A percentile compares a stretch with the other conserved stretches of the same genome.
Evolutionary conservation across 1,140 invertebrate genomes (phyloP).

Genomic region (Thaumatotibia leucotreta): DNA sequence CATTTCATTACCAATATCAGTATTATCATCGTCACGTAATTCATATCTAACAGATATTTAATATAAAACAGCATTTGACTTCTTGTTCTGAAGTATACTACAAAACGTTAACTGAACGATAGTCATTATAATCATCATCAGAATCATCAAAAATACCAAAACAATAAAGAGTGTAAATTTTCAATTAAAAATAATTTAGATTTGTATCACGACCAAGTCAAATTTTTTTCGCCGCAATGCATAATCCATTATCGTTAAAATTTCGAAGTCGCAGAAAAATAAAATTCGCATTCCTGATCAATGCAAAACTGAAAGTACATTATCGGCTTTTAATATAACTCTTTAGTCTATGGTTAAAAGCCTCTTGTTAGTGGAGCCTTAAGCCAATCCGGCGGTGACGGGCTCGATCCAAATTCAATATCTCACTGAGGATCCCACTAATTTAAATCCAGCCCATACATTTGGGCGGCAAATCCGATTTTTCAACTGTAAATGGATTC

Average conservation of each 20-base stretch:
- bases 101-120: too few relatives aligned
- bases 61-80: too few relatives aligned
- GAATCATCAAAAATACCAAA: too few relatives aligned
- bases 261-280: neutral
- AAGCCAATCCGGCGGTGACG: constrained; percentile 31
- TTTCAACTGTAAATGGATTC: constrained; percentile 17
- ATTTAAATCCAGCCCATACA: constrained; percentile 31
- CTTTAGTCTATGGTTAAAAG: constrained; percentile 2
- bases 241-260: neutral
- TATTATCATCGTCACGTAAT: too few relatives aligned
- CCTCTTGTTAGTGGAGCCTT: neutral
- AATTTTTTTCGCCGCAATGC: neutral
- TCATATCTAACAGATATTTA: too few relatives aligned
- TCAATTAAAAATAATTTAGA: too few relatives aligned
- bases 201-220: too few relatives aligned
- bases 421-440: constrained; percentile 49
- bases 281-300: neutral
- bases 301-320: neutral
- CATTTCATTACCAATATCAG: too few relatives aligned
- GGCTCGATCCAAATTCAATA: constrained; percentile 53
- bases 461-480: constrained; percentile 24
- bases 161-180: too few relatives aligned
- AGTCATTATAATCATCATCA: too few relatives aligned
- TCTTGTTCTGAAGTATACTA: too few relatives aligned
- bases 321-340: neutral